Evolutionary conservation across 2,888 invertebrate species (phyloP), one percentile per base, ranked within the genome.

Genomic region (Chrysina gloriosa): DNA sequence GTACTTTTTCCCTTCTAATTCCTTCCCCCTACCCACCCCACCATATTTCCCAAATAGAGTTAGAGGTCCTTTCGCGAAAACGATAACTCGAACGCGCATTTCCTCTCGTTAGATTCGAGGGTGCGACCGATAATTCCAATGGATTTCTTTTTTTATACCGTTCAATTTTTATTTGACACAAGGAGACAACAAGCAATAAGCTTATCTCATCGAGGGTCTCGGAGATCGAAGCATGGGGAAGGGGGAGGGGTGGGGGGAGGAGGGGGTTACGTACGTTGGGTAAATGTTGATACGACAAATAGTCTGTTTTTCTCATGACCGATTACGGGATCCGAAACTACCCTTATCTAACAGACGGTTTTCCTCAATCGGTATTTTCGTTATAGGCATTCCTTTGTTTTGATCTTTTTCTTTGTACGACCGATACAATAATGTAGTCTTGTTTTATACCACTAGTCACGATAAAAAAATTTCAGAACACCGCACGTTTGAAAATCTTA

Each of bases 221-320:
- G 61, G 36, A 21, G 36, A 19, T 39, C 21, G 23, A 0, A 34
- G 2, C 4, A 7, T 29, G 31, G 4, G 9, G 92, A 92, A 65
- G n/a, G n/a, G n/a, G n/a, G n/a, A n/a, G n/a, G n/a, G n/a, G n/a
- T n/a, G n/a, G n/a, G n/a, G n/a, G n/a, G n/a, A n/a, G n/a, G n/a
- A n/a, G n/a, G n/a, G n/a, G n/a, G n/a, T n/a, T n/a, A 91, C 92
- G 71, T 91, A 92, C 69, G 81, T 92, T 23, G 92, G 92, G 2
- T 91, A 92, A 79, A 90, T 91, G 80, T 79, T 91, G 69, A 89
- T 92, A 86, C 92, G 92, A 2, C 90, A 90, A 77, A 83, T 91
- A 72, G 89, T 92, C 34, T 66, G 89, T 50, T 86, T 87, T 56
- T 76, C 85, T 92, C 52, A 80, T 92, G 70, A 87, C 88, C 71